Evolutionary conservation across 2,797 vertebrate genomes (phyloP).

Genomic region (Chloroceryle inda): DNA sequence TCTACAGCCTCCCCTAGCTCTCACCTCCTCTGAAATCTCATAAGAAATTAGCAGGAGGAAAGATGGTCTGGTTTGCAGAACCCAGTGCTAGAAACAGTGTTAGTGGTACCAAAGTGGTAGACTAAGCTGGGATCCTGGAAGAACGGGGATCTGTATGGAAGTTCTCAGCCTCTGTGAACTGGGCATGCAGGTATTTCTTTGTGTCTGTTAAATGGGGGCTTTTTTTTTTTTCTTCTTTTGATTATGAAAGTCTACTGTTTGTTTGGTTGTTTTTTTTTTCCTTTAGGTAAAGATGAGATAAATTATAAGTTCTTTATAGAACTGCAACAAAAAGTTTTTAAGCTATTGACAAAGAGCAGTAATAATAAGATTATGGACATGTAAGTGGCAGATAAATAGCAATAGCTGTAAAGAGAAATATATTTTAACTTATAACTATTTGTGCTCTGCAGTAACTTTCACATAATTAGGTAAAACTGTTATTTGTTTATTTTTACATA

Average conservation of each 20-base stretch:
- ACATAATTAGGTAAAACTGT: conserved; percentile 2
- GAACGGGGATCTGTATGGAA: conserved; percentile 52
- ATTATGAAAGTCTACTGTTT: background rate
- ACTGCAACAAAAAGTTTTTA: conserved; percentile 16
- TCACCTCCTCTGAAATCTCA: conserved; percentile 9
- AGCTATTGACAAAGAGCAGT: conserved; percentile 19
- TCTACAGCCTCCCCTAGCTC: conserved; percentile 76
- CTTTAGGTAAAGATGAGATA: background rate
- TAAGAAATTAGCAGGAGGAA: conserved; percentile 71
- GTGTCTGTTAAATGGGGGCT: background rate
- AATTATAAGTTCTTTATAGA: conserved; percentile 26
- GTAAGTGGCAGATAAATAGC: background rate
- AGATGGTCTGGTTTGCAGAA: background rate
- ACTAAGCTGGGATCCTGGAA: conserved; percentile 69
- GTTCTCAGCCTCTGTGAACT: conserved; percentile 51
- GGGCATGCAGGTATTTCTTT: conserved; percentile 72
- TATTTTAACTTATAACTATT: conserved; percentile 27
- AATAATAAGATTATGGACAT: background rate
- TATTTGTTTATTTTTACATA: background rate
- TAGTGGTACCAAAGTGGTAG: background rate
- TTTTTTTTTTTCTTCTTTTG: background rate
- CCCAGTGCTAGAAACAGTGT: background rate
- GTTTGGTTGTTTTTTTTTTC: background rate
- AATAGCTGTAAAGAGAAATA: background rate
- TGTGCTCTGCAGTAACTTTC: conserved; percentile 1